Conservation (phyloP, 2,797 vertebrate genomes). For the Anniella stebbinsi region DNA sequence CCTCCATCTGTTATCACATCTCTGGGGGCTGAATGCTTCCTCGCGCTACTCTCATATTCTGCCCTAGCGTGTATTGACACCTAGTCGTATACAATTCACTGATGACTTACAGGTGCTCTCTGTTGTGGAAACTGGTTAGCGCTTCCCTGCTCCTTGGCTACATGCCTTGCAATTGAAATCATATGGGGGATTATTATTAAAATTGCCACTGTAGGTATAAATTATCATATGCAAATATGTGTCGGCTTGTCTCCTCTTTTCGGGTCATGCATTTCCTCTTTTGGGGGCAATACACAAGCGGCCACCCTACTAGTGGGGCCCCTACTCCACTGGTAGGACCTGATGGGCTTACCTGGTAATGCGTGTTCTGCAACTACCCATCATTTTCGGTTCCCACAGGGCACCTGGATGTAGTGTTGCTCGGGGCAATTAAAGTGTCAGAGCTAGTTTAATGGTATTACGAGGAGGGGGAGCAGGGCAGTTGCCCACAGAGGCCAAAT, state of each 20-base stretch:
- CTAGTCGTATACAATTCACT: conserved; percentile 62
- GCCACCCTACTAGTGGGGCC: no score
- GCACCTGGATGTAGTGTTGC: background rate
- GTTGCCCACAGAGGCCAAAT: background rate
- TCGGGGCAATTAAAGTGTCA: background rate
- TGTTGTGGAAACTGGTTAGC: conserved; percentile 48
- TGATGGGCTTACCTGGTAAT: no score
- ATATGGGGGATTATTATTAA: conserved; percentile 52
- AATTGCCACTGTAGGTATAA: no score
- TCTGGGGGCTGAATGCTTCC: conserved; percentile 53
- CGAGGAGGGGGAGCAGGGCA: background rate
- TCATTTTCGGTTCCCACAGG: background rate
- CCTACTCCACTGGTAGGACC: no score
- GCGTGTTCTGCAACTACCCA: background rate
- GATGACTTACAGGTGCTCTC: conserved; percentile 73
- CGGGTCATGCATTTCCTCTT: no score
- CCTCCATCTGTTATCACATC: conserved; percentile 61
- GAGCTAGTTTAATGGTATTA: background rate
- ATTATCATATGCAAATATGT: no score
- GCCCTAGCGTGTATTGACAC: conserved; percentile 57
- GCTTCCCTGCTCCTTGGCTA: conserved; percentile 67
- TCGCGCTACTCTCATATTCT: conserved; percentile 37
- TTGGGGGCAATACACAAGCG: no score
- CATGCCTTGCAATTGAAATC: conserved; percentile 73
- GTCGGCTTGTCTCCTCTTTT: no score